Evolutionary conservation across 2,797 vertebrate species (phyloP).

Genomic region (Spinus olivaceus): DNA sequence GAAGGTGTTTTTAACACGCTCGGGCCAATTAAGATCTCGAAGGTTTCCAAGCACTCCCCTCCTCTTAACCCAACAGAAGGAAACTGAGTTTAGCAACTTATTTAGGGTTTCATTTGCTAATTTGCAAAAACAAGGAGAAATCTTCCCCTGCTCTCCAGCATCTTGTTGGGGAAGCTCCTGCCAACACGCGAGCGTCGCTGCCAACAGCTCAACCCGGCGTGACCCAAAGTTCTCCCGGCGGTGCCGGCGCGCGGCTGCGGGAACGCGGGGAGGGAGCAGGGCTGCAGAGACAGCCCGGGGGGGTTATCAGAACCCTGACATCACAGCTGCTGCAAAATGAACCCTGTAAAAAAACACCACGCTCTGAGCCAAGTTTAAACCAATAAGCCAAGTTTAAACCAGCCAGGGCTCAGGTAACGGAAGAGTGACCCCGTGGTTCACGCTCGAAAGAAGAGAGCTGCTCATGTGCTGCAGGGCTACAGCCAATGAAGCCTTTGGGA

Average conservation of each 20-base stretch:
- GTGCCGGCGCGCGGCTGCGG: neutral
- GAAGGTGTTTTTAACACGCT: slow-evolving; percentile 22
- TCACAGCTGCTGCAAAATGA: neutral
- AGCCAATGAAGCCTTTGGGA: neutral
- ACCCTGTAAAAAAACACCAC: rapidly evolving
- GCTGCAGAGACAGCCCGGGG: neutral
- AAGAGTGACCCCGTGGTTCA: rapidly evolving
- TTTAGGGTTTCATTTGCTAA: slow-evolving; percentile 48
- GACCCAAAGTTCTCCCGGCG: slow-evolving; percentile 21
- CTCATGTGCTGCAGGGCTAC: rapidly evolving
- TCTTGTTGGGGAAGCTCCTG: slow-evolving; percentile 13
- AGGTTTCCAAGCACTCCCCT: slow-evolving; percentile 35
- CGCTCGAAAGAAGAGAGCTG: neutral
- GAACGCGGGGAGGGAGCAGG: neutral
- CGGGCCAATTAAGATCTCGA: neutral
- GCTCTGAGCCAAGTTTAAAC: neutral
- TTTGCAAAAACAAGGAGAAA: slow-evolving; percentile 52
- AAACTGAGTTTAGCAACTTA: slow-evolving; percentile 46
- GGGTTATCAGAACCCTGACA: neutral
- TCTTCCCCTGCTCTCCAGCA: slow-evolving; percentile 33
- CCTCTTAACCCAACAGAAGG: slow-evolving; percentile 36
- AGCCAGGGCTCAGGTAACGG: neutral
- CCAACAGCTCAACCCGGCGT: slow-evolving; percentile 28
- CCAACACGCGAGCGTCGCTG: neutral
- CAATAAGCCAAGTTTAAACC: neutral